phyloP scores from a whole-genome alignment of 1,140 invertebrate species.

The Ostrea denselamellosa region DNA sequence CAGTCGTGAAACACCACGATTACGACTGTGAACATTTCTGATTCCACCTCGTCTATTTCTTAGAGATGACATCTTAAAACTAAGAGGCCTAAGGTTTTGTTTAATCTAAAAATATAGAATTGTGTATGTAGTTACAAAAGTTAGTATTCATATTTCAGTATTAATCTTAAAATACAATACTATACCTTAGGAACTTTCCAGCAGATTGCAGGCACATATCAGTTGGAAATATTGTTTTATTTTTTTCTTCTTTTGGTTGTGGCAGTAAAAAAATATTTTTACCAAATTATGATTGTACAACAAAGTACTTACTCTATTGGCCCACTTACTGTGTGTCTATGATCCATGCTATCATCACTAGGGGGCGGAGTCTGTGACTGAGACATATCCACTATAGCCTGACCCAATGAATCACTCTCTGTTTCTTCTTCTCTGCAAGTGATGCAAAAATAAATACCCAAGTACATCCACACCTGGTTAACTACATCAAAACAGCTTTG shows the following conservation, averaged over 20 bases:
- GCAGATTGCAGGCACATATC: no score
- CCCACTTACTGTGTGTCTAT: neutral
- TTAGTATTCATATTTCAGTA: no score
- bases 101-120: constrained; percentile 8
- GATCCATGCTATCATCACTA: constrained; percentile 30
- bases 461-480: no score
- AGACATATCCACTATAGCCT: constrained; percentile 62
- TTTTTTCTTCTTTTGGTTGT: no score
- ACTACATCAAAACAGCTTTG: no score
- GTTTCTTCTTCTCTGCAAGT: constrained; percentile 62
- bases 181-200: no score
- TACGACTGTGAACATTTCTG: constrained; percentile 5
- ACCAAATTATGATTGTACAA: no score
- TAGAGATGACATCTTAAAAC: constrained; percentile 39
- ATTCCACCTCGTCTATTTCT: constrained; percentile 26
- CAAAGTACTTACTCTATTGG: neutral
- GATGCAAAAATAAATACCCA: no score
- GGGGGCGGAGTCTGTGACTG: neutral
- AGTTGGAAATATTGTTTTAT: neutral
- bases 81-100: constrained; percentile 12
- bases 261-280: no score
- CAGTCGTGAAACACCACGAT: neutral
- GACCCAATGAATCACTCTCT: constrained; percentile 67
- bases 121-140: no score
- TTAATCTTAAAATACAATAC: no score